Base-by-base conservation (phyloP, 2,888 invertebrate genomes). In the Mamestra brassicae region DNA sequence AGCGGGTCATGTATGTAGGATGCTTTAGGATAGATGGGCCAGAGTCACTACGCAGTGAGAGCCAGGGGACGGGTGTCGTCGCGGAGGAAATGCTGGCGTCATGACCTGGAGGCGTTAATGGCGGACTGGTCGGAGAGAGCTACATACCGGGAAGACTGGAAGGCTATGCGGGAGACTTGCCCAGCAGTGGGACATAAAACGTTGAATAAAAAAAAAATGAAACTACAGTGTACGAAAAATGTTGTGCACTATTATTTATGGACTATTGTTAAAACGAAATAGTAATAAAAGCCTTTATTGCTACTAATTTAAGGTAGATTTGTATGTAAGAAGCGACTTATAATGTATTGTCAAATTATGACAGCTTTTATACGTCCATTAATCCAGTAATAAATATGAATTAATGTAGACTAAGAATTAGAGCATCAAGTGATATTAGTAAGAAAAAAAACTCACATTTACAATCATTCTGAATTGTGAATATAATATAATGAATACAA, bases 251-350 rank as follows among this genome's bases (percentile, higher is more conserved):
- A n/a, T 36, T 36, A 58, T 11, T n/a, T 38, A 13, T 6, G 13
- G 36, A 58, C 0, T 36, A 65, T 2, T 73, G 4, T 61, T 17
- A 38, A 47, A 17, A 55, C 13, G 11, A n/a, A 0, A 13, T 26
- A 38, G 15, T 65, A 42, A 17, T 52, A 70, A 78, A 58, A 58
- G 58, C 69, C 36, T 74, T 78, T 52, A 75, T 36, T 38, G 17
- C 71, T 70, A 54, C 52, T 78, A 58, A n/a, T 13, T 34, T 54
- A 11, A 71, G 17, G n/a, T 26, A 45, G 4, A 36, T 70, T 58
- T 55, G 6, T 55, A 58, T 6, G 38, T 58, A 13, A 45, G 0
- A 0, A 13, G 6, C 15, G 17, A 11, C 4, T 45, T 17, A n/a
- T 38, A 34, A 55, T 61, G 26, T 26, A 45, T 47, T 55, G 17